These are phyloP conservation scores for Gymnothorax javanicus DNA, from an alignment of 2,797 vertebrate genomes.

Conservation along the genomic window DNA sequence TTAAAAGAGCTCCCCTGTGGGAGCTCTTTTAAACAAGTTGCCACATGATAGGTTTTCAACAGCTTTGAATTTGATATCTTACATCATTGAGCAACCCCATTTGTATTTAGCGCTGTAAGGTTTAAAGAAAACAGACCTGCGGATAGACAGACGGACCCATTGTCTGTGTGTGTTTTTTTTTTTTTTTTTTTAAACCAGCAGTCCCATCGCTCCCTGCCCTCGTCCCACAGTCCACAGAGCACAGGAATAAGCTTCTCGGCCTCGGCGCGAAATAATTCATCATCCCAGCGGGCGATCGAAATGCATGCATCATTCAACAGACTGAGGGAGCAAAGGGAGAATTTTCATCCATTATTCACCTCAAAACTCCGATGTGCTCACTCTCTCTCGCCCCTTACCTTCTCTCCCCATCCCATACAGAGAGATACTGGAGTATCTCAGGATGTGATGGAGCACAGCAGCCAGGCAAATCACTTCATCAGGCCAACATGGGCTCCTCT, in stretches of 20 bases:
- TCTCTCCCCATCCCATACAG: background rate
- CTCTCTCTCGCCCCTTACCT: background rate
- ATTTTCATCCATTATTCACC: slow-evolving; percentile 1
- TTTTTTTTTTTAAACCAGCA: no score
- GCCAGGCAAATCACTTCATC: slow-evolving; percentile 48
- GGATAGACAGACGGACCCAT: background rate
- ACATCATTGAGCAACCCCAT: no score
- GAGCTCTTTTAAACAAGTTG: no score
- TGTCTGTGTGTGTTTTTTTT: background rate
- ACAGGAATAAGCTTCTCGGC: background rate
- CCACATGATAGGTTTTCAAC: no score
- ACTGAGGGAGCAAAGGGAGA: background rate
- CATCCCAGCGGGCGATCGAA: background rate
- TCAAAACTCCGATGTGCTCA: background rate
- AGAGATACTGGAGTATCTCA: background rate
- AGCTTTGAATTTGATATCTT: no score
- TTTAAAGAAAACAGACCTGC: background rate
- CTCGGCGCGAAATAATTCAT: background rate
- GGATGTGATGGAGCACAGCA: background rate
- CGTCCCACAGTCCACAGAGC: background rate
- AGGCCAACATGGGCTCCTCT: slow-evolving; percentile 52
- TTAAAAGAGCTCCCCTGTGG: no score
- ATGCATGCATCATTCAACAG: background rate
- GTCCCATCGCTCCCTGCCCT: no score
- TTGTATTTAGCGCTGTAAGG: background rate